These are phyloP conservation scores for Leucoptera coffeella DNA, from an alignment of 2,888 invertebrate species.

Conservation along the genomic window DNA sequence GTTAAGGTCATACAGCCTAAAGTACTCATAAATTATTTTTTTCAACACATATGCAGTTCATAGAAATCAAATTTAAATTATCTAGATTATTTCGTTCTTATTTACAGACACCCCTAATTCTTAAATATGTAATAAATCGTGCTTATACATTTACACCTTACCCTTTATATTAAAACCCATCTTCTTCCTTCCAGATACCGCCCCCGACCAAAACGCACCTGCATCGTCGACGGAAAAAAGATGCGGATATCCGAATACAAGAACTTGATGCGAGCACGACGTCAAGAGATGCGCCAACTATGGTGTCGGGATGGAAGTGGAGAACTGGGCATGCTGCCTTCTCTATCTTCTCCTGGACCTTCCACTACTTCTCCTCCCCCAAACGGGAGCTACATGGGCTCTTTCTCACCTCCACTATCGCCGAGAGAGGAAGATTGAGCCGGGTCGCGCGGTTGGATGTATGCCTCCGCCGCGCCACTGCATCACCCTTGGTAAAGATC, in stretches of 20 bases:
- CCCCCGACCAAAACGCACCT: conserved; percentile 96
- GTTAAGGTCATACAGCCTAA: too few species aligned
- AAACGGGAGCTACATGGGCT: conserved; percentile 66
- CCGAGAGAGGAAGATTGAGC: conserved; percentile 75
- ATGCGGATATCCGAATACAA: conserved; percentile 99
- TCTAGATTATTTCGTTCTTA: too few species aligned
- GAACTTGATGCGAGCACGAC: conserved; percentile 83
- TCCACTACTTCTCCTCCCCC: conserved; percentile 61
- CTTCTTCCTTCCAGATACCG: conserved; percentile 76
- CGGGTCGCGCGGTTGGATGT: conserved; percentile 55
- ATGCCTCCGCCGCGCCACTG: conserved; percentile 46
- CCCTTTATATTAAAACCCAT: too few species aligned
- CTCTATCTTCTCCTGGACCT: conserved; percentile 51
- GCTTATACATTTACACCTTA: too few species aligned
- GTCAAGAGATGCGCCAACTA: conserved; percentile 90
- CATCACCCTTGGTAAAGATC: conserved; percentile 40
- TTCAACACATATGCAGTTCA: too few species aligned
- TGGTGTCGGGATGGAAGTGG: conserved; percentile 83
- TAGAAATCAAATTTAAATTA: too few species aligned
- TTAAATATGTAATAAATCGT: too few species aligned
- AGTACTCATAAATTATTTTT: too few species aligned
- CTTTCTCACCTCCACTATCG: conserved; percentile 70
- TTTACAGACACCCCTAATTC: too few species aligned
- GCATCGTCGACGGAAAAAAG: conserved; percentile 98
- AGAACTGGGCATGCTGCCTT: conserved; percentile 58